A percentile compares a stretch with the other conserved stretches of the same genome.
Evolutionary conservation across 2,113 vertebrate genomes (phyloP).

Genomic region (Electrona antarctica): DNA sequence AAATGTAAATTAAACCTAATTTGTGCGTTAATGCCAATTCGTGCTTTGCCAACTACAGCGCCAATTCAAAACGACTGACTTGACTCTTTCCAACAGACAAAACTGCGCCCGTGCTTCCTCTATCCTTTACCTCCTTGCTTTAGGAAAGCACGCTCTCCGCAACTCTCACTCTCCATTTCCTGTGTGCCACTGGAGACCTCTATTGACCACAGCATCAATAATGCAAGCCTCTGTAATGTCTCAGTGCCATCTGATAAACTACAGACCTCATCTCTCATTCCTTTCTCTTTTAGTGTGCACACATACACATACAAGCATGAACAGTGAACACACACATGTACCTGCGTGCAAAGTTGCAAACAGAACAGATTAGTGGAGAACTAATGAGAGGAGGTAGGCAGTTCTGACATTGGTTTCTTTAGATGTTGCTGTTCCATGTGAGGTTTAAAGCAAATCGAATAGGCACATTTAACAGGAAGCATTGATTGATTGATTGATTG

Average conservation of each 20-base stretch:
- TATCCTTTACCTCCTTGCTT: neutral
- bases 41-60: neutral
- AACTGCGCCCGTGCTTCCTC: constrained; percentile 6
- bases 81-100: neutral
- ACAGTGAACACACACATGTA: neutral
- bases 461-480: constrained; percentile 17
- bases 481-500: too few relatives aligned
- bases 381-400: constrained; percentile 60
- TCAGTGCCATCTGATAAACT: constrained; percentile 75
- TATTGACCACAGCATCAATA: constrained; percentile 79
- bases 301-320: neutral
- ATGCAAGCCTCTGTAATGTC: constrained; percentile 76
- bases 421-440: constrained; percentile 47
- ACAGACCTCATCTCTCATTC: constrained; percentile 55
- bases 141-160: constrained; percentile 47
- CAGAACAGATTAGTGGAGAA: constrained; percentile 40
- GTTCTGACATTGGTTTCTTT: constrained; percentile 59
- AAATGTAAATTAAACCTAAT: neutral
- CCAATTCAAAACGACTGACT: neutral
- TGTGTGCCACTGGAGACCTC: constrained; percentile 74
- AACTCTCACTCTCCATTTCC: constrained; percentile 60
- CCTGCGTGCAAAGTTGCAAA: neutral
- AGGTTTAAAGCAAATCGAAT: constrained; percentile 66
- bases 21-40: neutral
- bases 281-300: neutral